Percentiles rank a stretch among this genome's conserved stretches.
Conservation (phyloP, 1,140 invertebrate species). For the Drosophila athabasca region DNA sequence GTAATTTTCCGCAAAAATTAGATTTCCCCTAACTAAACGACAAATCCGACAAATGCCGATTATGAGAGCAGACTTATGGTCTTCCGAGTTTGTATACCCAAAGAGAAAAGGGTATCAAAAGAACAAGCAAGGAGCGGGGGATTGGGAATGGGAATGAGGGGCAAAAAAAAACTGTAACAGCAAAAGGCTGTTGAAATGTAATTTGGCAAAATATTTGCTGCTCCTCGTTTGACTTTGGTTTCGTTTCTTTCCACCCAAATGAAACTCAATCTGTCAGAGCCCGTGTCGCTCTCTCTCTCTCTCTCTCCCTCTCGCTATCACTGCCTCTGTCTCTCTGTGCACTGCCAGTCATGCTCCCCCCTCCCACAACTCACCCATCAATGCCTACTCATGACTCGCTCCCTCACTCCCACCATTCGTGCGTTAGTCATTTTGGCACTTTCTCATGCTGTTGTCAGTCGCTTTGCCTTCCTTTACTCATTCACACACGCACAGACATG, state of each 20-base stretch:
- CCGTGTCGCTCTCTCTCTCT: slow-evolving; percentile 46
- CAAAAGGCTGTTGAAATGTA: slow-evolving; percentile 79
- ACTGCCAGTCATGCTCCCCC: slow-evolving; percentile 53
- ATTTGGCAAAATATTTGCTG: slow-evolving; percentile 76
- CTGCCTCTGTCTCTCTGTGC: slow-evolving; percentile 15
- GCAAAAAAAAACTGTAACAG: slow-evolving; percentile 38
- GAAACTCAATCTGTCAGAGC: slow-evolving; percentile 76
- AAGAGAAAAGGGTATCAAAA: no score
- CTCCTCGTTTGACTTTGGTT: slow-evolving; percentile 63
- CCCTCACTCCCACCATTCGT: slow-evolving; percentile 27
- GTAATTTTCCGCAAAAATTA: no score
- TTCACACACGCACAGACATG: slow-evolving; percentile 49
- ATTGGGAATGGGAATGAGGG: no score
- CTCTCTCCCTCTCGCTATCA: not conserved
- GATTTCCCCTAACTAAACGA: no score
- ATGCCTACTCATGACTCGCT: slow-evolving; percentile 11
- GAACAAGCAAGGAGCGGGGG: no score
- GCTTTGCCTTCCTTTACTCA: slow-evolving; percentile 38
- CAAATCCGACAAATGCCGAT: no score
- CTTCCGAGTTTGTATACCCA: no score
- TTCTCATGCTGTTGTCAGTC: slow-evolving; percentile 73
- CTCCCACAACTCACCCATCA: slow-evolving; percentile 1
- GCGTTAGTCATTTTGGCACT: slow-evolving; percentile 80
- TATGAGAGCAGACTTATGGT: no score
- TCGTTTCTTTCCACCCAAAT: slow-evolving; percentile 61